Conservation (phyloP, 2,113 vertebrate genomes). For the Aix galericulata region DNA sequence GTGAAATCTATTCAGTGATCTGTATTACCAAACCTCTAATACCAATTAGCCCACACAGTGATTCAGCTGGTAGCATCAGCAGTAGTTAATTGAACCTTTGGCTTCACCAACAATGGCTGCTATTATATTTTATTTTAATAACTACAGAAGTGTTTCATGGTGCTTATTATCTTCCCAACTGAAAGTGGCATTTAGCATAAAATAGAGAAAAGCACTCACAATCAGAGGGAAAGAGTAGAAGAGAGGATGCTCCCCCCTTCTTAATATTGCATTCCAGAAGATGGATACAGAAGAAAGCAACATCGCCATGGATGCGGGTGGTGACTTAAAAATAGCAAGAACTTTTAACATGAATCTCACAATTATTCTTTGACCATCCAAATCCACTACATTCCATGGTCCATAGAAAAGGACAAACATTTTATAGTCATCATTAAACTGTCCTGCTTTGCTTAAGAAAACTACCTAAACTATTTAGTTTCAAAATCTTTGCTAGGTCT, state of each 20-base stretch:
- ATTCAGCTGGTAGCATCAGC: neutral
- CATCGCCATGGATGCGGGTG: neutral
- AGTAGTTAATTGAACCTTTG: neutral
- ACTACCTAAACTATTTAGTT: neutral
- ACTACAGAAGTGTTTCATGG: neutral
- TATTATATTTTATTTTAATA: neutral
- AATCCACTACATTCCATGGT: neutral
- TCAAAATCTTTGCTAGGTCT: neutral
- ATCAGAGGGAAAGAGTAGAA: neutral
- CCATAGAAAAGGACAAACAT: neutral
- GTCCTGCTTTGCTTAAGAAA: neutral
- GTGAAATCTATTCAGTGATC: neutral
- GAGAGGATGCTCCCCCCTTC: neutral
- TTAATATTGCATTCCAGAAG: neutral
- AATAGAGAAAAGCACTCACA: neutral
- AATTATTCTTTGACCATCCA: neutral
- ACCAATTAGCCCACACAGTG: neutral
- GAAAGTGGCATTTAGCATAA: neutral
- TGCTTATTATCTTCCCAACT: neutral
- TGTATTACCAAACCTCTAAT: neutral
- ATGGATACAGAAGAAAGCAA: neutral
- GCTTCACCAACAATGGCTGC: neutral
- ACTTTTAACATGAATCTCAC: neutral
- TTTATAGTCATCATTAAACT: neutral
- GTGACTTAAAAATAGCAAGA: fast-evolving